These are phyloP conservation scores for Cliona cf. orientalis DNA, from an alignment of 37 sponge, comb jelly and placozoan species.

Conservation along the genomic window DNA sequence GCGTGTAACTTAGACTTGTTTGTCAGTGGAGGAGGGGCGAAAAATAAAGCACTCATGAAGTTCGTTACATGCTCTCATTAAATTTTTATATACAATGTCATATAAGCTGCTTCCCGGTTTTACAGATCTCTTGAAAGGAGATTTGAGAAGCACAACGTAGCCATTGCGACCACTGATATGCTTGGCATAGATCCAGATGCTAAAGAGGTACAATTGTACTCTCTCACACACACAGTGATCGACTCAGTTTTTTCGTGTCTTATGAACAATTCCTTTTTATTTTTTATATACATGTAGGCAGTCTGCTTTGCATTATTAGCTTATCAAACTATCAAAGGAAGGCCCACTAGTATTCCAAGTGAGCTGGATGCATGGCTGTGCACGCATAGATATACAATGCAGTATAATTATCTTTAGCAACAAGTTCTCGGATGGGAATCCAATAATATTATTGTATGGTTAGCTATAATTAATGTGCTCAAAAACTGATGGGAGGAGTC, in stretches of 20 bases:
- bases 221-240: neutral
- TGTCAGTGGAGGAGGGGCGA: constrained; percentile 85
- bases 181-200: constrained; percentile 68
- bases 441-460: no score
- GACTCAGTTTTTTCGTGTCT: neutral
- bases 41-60: constrained; percentile 52
- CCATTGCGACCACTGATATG: constrained; percentile 16
- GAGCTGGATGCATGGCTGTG: constrained; percentile 18
- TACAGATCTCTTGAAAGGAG: constrained; percentile 32
- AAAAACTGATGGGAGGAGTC: no score
- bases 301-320: constrained; percentile 72
- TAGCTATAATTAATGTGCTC: no score
- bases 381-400: no score
- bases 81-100: neutral
- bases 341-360: constrained; percentile 46
- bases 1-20: constrained; percentile 25
- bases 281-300: constrained; percentile 38
- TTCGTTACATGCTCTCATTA: neutral
- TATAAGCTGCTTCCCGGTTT: neutral
- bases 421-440: no score
- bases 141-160: constrained; percentile 11
- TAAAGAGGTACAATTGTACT: constrained; percentile 65
- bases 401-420: no score
- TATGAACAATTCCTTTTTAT: neutral
- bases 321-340: constrained; percentile 37